These are phyloP conservation scores for Pyrocoelia pectoralis DNA, from an alignment of 2,888 invertebrate genomes.

Conservation along the genomic window DNA sequence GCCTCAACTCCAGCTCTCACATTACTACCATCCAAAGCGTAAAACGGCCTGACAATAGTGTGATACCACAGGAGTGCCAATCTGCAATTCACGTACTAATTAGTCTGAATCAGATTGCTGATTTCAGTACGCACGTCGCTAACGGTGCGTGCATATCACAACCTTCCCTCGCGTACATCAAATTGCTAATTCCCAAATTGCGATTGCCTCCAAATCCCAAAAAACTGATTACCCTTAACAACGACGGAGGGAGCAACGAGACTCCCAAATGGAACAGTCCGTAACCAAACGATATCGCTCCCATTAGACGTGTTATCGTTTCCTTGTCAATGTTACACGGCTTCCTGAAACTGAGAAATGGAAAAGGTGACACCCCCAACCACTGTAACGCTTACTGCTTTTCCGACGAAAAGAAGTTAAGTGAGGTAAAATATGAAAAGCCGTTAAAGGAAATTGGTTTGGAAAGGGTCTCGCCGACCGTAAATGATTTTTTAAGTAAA, in stretches of 20 bases:
- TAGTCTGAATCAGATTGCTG: neutral
- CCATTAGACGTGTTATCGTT: slow-evolving; percentile 68
- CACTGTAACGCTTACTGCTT: slow-evolving; percentile 44
- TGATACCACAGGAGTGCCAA: slow-evolving; percentile 73
- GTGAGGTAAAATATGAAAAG: slow-evolving; percentile 46
- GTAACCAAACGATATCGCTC: slow-evolving; percentile 74
- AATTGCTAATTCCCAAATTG: slow-evolving; percentile 64
- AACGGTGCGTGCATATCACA: slow-evolving; percentile 73
- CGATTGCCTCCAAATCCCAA: slow-evolving; percentile 73
- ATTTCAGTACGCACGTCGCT: slow-evolving; percentile 64
- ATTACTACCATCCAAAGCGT: slow-evolving; percentile 69
- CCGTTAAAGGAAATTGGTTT: slow-evolving; percentile 21
- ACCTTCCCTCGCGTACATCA: slow-evolving; percentile 68
- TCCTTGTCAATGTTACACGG: slow-evolving; percentile 58
- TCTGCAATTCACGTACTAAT: slow-evolving; percentile 50
- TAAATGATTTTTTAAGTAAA: neutral
- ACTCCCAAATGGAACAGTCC: slow-evolving; percentile 74
- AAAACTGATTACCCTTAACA: slow-evolving; percentile 68
- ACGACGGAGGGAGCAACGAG: slow-evolving; percentile 71
- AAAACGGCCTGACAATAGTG: slow-evolving; percentile 73
- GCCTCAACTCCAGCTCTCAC: slow-evolving; percentile 66
- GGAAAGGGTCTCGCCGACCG: neutral
- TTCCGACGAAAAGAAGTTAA: slow-evolving; percentile 46
- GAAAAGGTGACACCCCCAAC: neutral
- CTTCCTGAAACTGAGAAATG: slow-evolving; percentile 30